Base-by-base conservation (phyloP, 64 coral and sea anemone species). In the Cladopsammia gracilis region DNA sequence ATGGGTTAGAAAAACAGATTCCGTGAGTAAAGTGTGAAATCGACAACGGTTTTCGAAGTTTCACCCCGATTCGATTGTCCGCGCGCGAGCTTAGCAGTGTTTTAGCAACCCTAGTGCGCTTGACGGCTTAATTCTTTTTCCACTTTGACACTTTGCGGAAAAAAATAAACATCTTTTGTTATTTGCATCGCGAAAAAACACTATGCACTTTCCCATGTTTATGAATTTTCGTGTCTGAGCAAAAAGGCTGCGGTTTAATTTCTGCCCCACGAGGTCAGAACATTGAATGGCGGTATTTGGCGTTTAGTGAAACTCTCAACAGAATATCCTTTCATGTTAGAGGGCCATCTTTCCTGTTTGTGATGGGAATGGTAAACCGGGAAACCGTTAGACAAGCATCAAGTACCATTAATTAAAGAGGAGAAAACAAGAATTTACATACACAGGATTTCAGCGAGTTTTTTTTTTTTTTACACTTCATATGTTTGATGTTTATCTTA, bases 121-220 rank as follows among this genome's bases (percentile, higher is more conserved):
- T 14, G 19, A 34, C 43, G 12, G 44, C 80, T 84, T 84, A 68
- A 83, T 65, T 66, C 18, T 25, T 49, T 22, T 84, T 84, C 61
- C 61, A 65, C 59, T 62, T 65, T 66, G 44, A 58, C 26, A 81
- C 78, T 81, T 82, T 82, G 64, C 34, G 43, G 58, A 58, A 67
- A 84, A 79, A 84, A 84, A 84, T 84, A 84, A 84, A 84, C 80
- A 84, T 48, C 80, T 84, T 64, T 84, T 84, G 80, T 84, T 84
- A 84, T 22, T 84, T 66, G 34, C 80, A 67, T 84, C 61, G 62
- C 46, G 16, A 50, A 50, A 14, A 51, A 75, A 13, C 72, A 49
- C 72, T 15, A 51, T 46, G 44, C 46, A 50, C 62, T 67, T 67
- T 66, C 42, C 59, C 53, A 2, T 82, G 78, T 82, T 82, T 82